Evolutionary conservation across 2,888 invertebrate species (phyloP).

Genomic region (Drosophila antonietae): DNA sequence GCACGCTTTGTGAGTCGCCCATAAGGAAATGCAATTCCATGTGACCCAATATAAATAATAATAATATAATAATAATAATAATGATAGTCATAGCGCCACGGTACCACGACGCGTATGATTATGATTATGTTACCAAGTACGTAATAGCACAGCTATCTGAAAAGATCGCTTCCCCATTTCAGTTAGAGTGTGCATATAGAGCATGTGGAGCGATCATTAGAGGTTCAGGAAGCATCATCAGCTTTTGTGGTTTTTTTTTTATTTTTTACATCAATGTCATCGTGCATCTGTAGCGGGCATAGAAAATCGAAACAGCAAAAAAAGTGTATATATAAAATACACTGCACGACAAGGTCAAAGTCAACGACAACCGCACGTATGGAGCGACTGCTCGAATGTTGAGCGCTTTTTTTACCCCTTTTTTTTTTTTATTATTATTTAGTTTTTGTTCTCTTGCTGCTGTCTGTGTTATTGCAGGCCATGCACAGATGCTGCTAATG

Average conservation of each 20-base stretch:
- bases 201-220: slow-evolving; percentile 31
- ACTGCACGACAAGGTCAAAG: slow-evolving; percentile 63
- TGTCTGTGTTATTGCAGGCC: slow-evolving; percentile 45
- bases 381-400: slow-evolving; percentile 36
- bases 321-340: slow-evolving; percentile 16
- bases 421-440: slow-evolving; percentile 5
- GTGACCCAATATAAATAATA: slow-evolving; percentile 28
- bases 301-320: slow-evolving; percentile 26
- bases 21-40: slow-evolving; percentile 63
- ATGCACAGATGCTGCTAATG: slow-evolving; percentile 58
- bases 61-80: neutral
- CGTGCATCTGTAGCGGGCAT: slow-evolving; percentile 30
- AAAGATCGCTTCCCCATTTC: slow-evolving; percentile 4
- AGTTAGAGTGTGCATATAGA: slow-evolving; percentile 33
- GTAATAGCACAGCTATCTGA: neutral
- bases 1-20: slow-evolving; percentile 34
- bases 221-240: slow-evolving; percentile 50
- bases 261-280: slow-evolving; percentile 49
- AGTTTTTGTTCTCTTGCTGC: slow-evolving; percentile 9
- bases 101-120: slow-evolving; percentile 58
- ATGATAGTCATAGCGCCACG: slow-evolving; percentile 7
- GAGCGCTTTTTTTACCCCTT: slow-evolving; percentile 24
- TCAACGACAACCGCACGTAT: slow-evolving; percentile 42
- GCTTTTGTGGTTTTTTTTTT: slow-evolving; percentile 39
- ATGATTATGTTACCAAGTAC: slow-evolving; percentile 18